Conservation (phyloP, 2,113 vertebrate genomes). For the Microcebus jonahi region DNA sequence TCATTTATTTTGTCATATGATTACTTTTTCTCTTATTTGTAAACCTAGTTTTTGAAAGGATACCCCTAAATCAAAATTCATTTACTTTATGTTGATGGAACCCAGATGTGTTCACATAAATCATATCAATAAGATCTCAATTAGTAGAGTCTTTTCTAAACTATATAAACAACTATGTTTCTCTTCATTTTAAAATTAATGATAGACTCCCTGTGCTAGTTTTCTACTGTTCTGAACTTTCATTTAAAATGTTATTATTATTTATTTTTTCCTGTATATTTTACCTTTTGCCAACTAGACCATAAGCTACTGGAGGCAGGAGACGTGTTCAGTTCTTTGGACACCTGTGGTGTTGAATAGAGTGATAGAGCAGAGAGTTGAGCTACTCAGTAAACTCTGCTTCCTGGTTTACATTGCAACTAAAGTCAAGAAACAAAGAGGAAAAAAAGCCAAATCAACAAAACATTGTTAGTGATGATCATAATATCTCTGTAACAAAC, state of each 20-base stretch:
- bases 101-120: background rate
- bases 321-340: background rate
- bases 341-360: background rate
- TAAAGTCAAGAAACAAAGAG: constrained; percentile 2
- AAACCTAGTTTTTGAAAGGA: background rate
- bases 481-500: constrained; percentile 12
- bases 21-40: constrained; percentile 32
- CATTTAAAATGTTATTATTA: background rate
- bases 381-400: background rate
- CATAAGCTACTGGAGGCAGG: background rate
- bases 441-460: background rate
- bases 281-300: background rate
- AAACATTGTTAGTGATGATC: constrained; percentile 18
- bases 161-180: background rate
- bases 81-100: background rate
- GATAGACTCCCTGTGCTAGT: background rate
- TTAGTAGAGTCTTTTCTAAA: background rate
- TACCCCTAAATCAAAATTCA: background rate
- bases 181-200: constrained; percentile 22
- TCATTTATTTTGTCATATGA: constrained; percentile 6
- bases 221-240: constrained; percentile 20
- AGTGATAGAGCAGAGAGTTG: background rate
- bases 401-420: background rate
- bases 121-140: background rate
- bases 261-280: constrained; percentile 10